Evolutionary conservation across 2,888 invertebrate genomes (phyloP), one percentile per base, ranked within the genome.

Genomic region (Ectemnius cavifrons): DNA sequence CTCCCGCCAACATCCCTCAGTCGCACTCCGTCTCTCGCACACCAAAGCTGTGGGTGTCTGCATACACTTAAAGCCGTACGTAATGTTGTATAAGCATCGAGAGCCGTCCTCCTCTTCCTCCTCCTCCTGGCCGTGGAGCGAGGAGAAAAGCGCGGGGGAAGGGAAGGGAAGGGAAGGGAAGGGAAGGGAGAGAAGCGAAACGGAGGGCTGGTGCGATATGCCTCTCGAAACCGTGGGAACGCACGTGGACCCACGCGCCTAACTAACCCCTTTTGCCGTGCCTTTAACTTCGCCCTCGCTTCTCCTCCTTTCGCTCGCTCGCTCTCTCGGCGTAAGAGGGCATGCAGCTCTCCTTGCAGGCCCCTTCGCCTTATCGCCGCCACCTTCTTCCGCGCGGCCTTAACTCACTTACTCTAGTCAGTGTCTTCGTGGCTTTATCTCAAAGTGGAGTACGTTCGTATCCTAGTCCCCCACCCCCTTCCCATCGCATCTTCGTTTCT

Each of bases 211-310:
- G 88, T 86, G 88, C 88, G 89, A 89, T 89, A 89, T 88, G 87
- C 88, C 87, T 88, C 16, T 88, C 85, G 88, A 87, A 89, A 90
- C 88, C 90, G 90, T 90, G 89, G 90, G 90, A 90, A 90, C 89
- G 87, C 87, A 85, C 87, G 89, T 89, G 88, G 89, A 85, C 88
- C 89, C 89, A 90, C 89, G 89, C 89, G 89, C 88, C 89, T 86
- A 86, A 88, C 89, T 88, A 88, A 87, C 89, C 88, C 88, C 87
- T 84, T 81, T 67, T 71, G 72, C 81, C 47, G 68, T 77, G 77
- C 61, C 49, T 64, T 57, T 74, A 62, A 60, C 67, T 61, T 68
- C 58, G 65, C 61, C 71, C 61, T 71, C 65, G 74, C 63, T 70
- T 65, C 49, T 59, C 62, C 18, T 58, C 71, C 65, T 66, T 67